Percentiles rank a stretch among this genome's conserved stretches.
These are phyloP conservation scores for Microchrysa polita DNA, from an alignment of 2,888 invertebrate genomes.

Conservation along the genomic window DNA sequence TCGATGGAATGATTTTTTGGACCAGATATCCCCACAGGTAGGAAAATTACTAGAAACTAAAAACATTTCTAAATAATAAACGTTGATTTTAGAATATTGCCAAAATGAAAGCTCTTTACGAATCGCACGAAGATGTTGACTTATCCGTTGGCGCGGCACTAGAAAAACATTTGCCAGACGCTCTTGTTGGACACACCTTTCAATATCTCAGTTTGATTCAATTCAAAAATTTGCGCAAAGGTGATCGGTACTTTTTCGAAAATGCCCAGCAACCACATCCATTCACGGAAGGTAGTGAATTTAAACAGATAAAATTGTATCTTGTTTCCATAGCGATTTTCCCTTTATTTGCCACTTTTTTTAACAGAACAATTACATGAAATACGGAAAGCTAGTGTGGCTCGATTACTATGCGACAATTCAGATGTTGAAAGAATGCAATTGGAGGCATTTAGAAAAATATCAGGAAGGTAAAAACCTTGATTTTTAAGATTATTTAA, in stretches of 20 bases:
- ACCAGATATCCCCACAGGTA: constrained; percentile 9
- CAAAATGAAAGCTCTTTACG: constrained; percentile 66
- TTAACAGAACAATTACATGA: constrained; percentile 14
- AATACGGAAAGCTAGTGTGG: constrained; percentile 11
- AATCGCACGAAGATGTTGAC: constrained; percentile 83
- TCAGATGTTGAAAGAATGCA: constrained; percentile 21
- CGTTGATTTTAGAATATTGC: too few relatives aligned
- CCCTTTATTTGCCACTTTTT: too few relatives aligned
- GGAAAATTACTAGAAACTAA: too few relatives aligned
- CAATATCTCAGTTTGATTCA: constrained; percentile 87
- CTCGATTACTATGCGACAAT: constrained; percentile 24
- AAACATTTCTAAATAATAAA: too few relatives aligned
- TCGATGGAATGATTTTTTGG: constrained; percentile 5
- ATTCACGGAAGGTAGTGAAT: constrained; percentile 10
- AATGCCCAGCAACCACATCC: constrained; percentile 59
- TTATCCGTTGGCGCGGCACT: constrained; percentile 85
- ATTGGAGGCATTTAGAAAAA: not conserved
- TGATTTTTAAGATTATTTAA: too few relatives aligned
- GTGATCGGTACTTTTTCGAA: constrained; percentile 89
- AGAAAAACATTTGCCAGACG: constrained; percentile 79
- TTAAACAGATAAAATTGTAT: too few relatives aligned
- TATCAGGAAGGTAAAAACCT: constrained; percentile 14
- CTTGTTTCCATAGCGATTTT: too few relatives aligned
- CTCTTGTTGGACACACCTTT: constrained; percentile 87
- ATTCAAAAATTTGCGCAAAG: constrained; percentile 84